These are phyloP conservation scores for Athalia rosae DNA, from an alignment of 2,888 invertebrate species.

Conservation along the genomic window DNA sequence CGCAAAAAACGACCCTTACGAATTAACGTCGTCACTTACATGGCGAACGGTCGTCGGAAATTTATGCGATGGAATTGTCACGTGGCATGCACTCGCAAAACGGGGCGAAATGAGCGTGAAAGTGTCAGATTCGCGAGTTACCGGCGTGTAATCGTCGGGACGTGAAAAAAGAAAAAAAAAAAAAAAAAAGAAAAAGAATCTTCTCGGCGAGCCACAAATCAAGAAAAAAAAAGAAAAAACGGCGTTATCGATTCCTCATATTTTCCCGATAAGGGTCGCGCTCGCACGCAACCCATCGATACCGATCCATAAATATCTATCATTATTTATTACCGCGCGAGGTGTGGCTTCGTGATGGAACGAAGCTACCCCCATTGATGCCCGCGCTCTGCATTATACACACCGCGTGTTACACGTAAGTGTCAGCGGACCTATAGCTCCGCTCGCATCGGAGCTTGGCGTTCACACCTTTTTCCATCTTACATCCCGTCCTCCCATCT, in stretches of 20 bases:
- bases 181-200: conserved; percentile 32
- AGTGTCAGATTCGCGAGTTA: conserved; percentile 32
- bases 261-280: conserved; percentile 58
- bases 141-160: conserved; percentile 23
- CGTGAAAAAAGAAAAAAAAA: conserved; percentile 51
- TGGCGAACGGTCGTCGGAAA: conserved; percentile 25
- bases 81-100: not conserved
- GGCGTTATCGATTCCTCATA: conserved; percentile 65
- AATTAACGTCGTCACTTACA: no score
- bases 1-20: no score
- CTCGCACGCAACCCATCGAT: conserved; percentile 49
- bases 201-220: conserved; percentile 8
- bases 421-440: not conserved
- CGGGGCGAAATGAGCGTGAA: not conserved
- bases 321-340: conserved; percentile 41
- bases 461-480: not conserved
- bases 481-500: no score
- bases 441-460: conserved; percentile 20
- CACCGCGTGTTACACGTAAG: no score
- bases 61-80: conserved; percentile 18
- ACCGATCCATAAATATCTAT: conserved; percentile 45
- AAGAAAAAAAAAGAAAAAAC: conserved; percentile 54
- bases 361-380: not conserved
- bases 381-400: conserved; percentile 25
- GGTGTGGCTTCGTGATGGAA: conserved; percentile 42